Evolutionary conservation across 2,113 vertebrate genomes (phyloP).

Genomic region (Archilochus colubris): DNA sequence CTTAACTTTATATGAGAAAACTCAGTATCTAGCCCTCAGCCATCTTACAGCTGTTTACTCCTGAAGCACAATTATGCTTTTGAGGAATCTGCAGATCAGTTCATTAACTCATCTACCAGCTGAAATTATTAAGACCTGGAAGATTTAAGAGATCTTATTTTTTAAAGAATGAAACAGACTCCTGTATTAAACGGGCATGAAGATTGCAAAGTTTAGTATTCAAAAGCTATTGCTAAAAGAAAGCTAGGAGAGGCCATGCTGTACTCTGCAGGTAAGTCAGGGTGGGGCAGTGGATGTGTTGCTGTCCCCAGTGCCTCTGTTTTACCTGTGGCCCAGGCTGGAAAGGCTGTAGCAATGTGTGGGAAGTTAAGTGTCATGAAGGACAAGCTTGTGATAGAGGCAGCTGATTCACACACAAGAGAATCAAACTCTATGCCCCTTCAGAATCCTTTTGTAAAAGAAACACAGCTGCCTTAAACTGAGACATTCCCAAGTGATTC

Average conservation of each 20-base stretch:
- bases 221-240: not conserved
- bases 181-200: not conserved
- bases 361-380: not conserved
- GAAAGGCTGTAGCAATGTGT: not conserved
- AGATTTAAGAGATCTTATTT: not conserved
- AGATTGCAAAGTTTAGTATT: not conserved
- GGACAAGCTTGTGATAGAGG: not conserved
- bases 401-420: not conserved
- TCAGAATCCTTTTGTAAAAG: not conserved
- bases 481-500: not conserved
- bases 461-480: not conserved
- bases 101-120: not conserved
- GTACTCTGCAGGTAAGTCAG: not conserved
- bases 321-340: not conserved
- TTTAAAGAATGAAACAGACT: not conserved
- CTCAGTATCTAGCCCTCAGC: not conserved
- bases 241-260: not conserved
- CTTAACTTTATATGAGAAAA: not conserved
- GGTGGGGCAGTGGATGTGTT: not conserved
- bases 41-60: not conserved
- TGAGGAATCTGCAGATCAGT: not conserved
- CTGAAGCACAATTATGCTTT: fast-evolving
- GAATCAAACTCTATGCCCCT: not conserved
- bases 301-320: not conserved
- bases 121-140: not conserved